A percentile compares a stretch with the other conserved stretches of the same genome.
These are phyloP conservation scores for Anoplophora glabripennis DNA, from an alignment of 1,140 invertebrate genomes.

Conservation along the genomic window DNA sequence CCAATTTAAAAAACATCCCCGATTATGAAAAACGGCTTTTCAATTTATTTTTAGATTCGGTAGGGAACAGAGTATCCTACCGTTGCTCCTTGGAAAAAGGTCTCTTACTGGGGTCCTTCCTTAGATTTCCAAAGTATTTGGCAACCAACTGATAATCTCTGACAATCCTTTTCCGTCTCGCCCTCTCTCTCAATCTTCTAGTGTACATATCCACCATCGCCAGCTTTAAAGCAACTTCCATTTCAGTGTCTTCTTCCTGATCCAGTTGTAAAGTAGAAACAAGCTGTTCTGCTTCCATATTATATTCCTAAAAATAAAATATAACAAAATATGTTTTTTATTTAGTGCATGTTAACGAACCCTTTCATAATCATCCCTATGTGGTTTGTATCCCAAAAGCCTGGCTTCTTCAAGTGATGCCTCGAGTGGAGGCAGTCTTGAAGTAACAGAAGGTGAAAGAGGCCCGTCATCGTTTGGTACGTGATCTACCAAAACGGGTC, in stretches of 20 bases:
- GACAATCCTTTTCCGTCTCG: slow-evolving; percentile 81
- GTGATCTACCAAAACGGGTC: slow-evolving; percentile 68
- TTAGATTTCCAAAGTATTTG: slow-evolving; percentile 66
- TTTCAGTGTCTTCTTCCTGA: slow-evolving; percentile 79
- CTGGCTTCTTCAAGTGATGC: slow-evolving; percentile 79
- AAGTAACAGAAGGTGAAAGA: slow-evolving; percentile 70
- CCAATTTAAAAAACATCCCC: too few species aligned
- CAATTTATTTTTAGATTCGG: background rate
- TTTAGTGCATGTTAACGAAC: slow-evolving; percentile 50
- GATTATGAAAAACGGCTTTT: too few species aligned
- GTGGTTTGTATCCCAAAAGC: slow-evolving; percentile 92
- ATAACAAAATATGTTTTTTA: slow-evolving; percentile 1
- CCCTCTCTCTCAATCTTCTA: slow-evolving; percentile 77
- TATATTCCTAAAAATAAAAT: slow-evolving; percentile 70
- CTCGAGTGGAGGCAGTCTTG: slow-evolving; percentile 72
- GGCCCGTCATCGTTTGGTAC: slow-evolving; percentile 77
- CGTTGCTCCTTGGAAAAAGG: slow-evolving; percentile 70
- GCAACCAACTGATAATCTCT: slow-evolving; percentile 82
- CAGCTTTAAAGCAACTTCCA: slow-evolving; percentile 78
- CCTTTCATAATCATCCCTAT: slow-evolving; percentile 93
- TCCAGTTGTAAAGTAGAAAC: slow-evolving; percentile 78
- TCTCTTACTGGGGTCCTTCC: slow-evolving; percentile 61
- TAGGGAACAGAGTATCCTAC: slow-evolving; percentile 56
- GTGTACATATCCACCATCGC: slow-evolving; percentile 88
- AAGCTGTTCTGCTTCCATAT: slow-evolving; percentile 86